phyloP scores from a whole-genome alignment of 2,888 invertebrate species.

The Patella caerulea region DNA sequence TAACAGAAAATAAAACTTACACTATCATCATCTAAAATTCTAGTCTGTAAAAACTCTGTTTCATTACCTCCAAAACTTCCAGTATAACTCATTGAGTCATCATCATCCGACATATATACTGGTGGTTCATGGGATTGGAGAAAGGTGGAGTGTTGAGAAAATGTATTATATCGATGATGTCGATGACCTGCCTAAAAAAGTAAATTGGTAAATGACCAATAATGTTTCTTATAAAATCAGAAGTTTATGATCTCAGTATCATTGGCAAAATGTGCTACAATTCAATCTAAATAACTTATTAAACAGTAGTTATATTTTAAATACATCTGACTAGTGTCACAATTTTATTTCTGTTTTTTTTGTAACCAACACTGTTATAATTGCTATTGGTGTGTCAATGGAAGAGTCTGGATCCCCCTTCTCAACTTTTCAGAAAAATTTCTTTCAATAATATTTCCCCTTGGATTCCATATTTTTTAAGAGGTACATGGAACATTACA shows the following conservation, averaged over 20 bases:
- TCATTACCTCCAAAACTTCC: neutral
- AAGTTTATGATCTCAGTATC: neutral
- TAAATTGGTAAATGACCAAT: neutral
- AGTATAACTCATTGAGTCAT: conserved; percentile 49
- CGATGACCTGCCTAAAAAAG: conserved; percentile 49
- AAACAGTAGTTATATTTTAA: neutral
- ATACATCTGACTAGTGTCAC: no score
- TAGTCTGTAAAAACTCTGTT: neutral
- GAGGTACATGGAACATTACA: no score
- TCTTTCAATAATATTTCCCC: no score
- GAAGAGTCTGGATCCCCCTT: no score
- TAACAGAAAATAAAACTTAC: conserved; percentile 20
- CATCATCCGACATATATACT: conserved; percentile 82
- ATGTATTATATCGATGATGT: conserved; percentile 72
- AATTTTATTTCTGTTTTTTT: no score
- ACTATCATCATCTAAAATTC: conserved; percentile 22
- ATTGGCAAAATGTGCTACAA: no score
- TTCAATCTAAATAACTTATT: neutral
- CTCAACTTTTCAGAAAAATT: no score
- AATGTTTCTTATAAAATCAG: neutral
- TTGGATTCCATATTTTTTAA: no score
- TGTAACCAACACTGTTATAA: no score
- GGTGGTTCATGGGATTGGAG: conserved; percentile 87
- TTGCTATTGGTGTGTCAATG: no score
- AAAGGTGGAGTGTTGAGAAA: conserved; percentile 82